These are phyloP conservation scores for Drosophila anomalipes DNA, from an alignment of 2,888 invertebrate genomes.

Conservation along the genomic window DNA sequence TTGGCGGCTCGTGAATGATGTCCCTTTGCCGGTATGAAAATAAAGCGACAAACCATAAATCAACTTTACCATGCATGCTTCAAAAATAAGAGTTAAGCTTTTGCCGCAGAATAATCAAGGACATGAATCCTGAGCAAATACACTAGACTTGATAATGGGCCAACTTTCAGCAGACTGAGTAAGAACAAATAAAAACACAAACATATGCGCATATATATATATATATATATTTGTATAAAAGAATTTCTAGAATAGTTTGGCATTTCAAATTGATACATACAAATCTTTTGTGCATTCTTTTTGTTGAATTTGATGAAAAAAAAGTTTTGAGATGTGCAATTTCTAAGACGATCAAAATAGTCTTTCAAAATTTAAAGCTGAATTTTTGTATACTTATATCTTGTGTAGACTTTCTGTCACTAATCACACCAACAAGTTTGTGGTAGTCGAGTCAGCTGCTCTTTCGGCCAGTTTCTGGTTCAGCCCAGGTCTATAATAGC, in stretches of 20 bases:
- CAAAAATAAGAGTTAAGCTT: background rate
- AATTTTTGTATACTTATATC: background rate
- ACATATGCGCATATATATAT: background rate
- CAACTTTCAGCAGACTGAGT: background rate
- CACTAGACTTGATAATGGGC: background rate
- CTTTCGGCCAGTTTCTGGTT: background rate
- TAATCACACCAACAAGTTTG: background rate
- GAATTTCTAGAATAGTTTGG: too few relatives aligned
- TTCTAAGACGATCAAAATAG: background rate
- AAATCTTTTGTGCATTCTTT: background rate
- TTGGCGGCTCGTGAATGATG: background rate
- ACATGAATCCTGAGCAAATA: background rate
- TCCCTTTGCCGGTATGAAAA: background rate
- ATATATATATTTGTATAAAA: too few relatives aligned
- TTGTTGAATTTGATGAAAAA: too few relatives aligned
- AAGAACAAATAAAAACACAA: background rate
- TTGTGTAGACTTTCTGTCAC: background rate
- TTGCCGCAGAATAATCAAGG: background rate
- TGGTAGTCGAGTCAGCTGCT: background rate
- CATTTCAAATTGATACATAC: too few relatives aligned
- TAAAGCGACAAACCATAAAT: slow-evolving; percentile 38
- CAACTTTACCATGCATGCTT: background rate
- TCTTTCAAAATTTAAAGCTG: background rate
- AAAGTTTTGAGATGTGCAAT: background rate
- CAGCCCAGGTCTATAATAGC: background rate